These are phyloP conservation scores for Cyprinodon variegatus DNA, from an alignment of 2,113 vertebrate species.

Conservation along the genomic window DNA sequence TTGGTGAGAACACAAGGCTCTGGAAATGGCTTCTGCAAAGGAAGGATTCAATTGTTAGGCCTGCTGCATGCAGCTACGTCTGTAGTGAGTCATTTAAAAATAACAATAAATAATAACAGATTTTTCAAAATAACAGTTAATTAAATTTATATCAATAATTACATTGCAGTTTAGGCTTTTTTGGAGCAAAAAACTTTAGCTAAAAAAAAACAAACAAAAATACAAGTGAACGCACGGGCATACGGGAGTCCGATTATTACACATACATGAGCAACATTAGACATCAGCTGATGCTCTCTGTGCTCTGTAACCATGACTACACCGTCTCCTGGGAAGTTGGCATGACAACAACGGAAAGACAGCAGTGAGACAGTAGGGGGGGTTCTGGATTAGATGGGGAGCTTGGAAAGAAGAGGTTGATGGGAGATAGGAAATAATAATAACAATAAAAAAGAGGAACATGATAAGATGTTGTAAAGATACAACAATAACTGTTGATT, in stretches of 20 bases:
- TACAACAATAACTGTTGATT: neutral
- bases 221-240: slow-evolving; percentile 33
- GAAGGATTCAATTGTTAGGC: neutral
- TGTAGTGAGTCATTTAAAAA: neutral
- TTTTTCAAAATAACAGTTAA: neutral
- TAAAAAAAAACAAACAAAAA: neutral
- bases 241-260: slow-evolving; percentile 59
- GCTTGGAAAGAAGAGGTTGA: neutral
- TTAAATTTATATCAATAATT: neutral
- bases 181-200: neutral
- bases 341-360: slow-evolving; percentile 73
- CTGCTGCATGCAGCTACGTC: neutral
- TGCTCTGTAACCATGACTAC: slow-evolving; percentile 90
- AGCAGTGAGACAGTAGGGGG: slow-evolving; percentile 9
- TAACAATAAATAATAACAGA: too few species aligned
- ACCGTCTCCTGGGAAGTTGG: slow-evolving; percentile 83
- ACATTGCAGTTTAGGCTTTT: neutral
- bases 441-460: slow-evolving; percentile 5
- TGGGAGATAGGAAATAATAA: neutral
- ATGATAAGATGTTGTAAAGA: neutral
- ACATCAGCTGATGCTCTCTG: slow-evolving; percentile 88
- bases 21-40: neutral
- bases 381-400: slow-evolving; percentile 7
- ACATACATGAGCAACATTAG: slow-evolving; percentile 79
- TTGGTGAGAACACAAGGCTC: neutral